These are phyloP conservation scores for Sarcophaga carnaria DNA, from an alignment of 2,888 invertebrate species.

Conservation along the genomic window DNA sequence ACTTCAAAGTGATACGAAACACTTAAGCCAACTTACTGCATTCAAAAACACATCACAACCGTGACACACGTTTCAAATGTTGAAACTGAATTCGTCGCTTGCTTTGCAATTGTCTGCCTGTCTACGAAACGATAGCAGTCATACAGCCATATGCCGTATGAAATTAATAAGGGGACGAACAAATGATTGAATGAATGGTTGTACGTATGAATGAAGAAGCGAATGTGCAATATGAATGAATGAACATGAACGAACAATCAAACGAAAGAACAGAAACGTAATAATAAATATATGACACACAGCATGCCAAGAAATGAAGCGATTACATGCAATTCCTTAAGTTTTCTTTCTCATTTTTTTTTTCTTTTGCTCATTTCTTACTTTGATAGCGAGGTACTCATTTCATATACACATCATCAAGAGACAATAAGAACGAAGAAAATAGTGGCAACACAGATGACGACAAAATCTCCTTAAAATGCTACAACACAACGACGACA, in stretches of 20 bases:
- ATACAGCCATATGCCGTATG: conserved; percentile 41
- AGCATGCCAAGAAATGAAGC: conserved; percentile 51
- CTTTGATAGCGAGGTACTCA: conserved; percentile 19
- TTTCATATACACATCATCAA: neutral
- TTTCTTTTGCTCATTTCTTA: neutral
- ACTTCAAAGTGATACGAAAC: conserved; percentile 48
- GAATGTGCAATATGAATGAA: conserved; percentile 33
- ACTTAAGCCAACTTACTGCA: conserved; percentile 54
- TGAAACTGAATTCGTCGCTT: neutral
- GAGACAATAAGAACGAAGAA: neutral
- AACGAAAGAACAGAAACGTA: conserved; percentile 18
- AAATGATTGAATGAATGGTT: conserved; percentile 39
- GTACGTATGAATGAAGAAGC: conserved; percentile 37
- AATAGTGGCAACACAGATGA: neutral
- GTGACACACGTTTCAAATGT: neutral
- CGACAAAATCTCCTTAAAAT: conserved; percentile 29
- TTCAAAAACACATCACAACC: neutral
- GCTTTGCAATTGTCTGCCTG: neutral
- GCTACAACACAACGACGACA: neutral
- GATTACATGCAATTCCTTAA: conserved; percentile 53
- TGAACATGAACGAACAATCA: neutral
- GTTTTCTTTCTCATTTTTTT: neutral
- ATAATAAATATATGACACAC: conserved; percentile 35
- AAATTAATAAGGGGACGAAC: conserved; percentile 42
- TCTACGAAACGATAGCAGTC: conserved; percentile 42